Percentiles rank a stretch among this genome's conserved stretches.
These are phyloP conservation scores for Cottus gobio DNA, from an alignment of 2,113 vertebrate genomes.

Conservation along the genomic window DNA sequence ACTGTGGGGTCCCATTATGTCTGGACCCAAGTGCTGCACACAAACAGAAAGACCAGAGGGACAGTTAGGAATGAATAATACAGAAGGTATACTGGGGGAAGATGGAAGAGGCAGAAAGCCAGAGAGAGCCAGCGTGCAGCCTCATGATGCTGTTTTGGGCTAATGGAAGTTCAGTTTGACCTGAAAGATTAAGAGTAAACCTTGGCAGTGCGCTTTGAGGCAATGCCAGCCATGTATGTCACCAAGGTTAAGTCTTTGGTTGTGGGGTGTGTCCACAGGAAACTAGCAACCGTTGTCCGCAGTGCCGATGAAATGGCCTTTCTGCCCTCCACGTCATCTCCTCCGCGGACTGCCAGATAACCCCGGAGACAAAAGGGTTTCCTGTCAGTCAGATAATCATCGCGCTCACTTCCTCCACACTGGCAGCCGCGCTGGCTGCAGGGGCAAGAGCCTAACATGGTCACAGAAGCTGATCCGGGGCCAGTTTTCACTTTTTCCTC, in stretches of 20 bases:
- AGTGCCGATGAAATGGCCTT: conserved; percentile 21
- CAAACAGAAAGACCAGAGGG: conserved; percentile 37
- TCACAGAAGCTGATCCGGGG: conserved; percentile 35
- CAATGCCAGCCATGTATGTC: neutral
- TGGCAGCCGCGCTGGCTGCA: conserved; percentile 43
- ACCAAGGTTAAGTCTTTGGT: neutral
- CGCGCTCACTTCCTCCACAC: conserved; percentile 62
- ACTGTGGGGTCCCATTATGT: conserved; percentile 30
- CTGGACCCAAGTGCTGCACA: conserved; percentile 27
- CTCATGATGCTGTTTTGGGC: conserved; percentile 6
- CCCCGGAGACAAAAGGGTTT: conserved; percentile 72
- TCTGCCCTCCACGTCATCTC: conserved; percentile 60
- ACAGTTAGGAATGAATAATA: neutral
- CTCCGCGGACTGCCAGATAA: conserved; percentile 71
- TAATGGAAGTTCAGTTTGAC: conserved; percentile 7
- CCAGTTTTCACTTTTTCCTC: conserved; percentile 38
- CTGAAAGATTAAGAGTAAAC: conserved; percentile 8
- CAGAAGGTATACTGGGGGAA: neutral
- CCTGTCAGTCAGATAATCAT: conserved; percentile 76
- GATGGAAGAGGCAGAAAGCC: conserved; percentile 1
- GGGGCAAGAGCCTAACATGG: conserved; percentile 23
- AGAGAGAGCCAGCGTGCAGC: neutral
- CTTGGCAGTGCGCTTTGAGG: neutral
- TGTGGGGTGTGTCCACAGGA: conserved; percentile 15
- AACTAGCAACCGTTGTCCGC: conserved; percentile 21